Base-by-base conservation (phyloP, 2,888 invertebrate species). In the Spodoptera littoralis region DNA sequence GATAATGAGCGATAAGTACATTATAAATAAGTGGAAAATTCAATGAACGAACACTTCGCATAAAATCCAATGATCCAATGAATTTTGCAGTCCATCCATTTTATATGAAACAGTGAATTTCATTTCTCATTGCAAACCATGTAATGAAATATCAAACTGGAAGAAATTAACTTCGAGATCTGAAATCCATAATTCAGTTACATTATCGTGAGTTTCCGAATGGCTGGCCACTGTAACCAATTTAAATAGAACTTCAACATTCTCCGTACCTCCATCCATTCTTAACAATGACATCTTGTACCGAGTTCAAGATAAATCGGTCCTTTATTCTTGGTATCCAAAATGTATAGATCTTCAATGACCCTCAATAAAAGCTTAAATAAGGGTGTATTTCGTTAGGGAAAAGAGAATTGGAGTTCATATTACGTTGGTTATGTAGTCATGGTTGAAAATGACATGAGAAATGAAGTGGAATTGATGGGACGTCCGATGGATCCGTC, bases 161-260 rank as follows among this genome's bases (percentile, higher is more conserved):
- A 65, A 73, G 74, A 81, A 83, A 86, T 86, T 84, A 82, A 83
- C 77, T 82, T 79, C 65, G 73, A 77, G 76, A 77, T 81, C 79
- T 79, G 73, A 81, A 86, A 85, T 88, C 82, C 87, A 88, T 90
- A 88, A 90, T 88, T 90, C 88, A 89, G 81, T 81, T 81, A 85
- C 84, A 87, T 90, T 92, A 92, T 92, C 91, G 84, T 70, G 78
- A 85, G 88, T 89, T 92, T 92, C 92, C 89, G 83, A 87, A 84
- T 87, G 90, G 87, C 81, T 91, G 90, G 79, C 69, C 83, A 84
- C 64, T 47, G 36, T 46, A 56, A 66, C 92, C 88, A 90, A 45
- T 76, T 62, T 76, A 69, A 9, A 6, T 50, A 80, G 88, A 86
- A 54, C 90, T 67, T 60, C 58, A 46, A 60, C 50, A 70, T 74